Percentiles rank a stretch among this genome's conserved stretches.
phyloP scores from a whole-genome alignment of 2,797 vertebrate genomes.

The Hyperoplus lanceolatus region DNA sequence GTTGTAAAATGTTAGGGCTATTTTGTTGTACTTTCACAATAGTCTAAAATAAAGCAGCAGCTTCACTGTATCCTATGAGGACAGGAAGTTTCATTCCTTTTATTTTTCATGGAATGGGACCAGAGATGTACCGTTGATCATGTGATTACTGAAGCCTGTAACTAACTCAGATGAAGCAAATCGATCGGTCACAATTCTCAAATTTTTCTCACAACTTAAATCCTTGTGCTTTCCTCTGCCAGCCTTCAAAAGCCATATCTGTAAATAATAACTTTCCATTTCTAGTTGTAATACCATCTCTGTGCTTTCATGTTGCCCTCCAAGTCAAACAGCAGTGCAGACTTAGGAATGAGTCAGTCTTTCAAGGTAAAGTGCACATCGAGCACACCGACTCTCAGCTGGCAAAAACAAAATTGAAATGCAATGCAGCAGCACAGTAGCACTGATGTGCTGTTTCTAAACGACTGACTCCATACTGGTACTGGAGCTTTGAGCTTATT shows the following conservation, averaged over 20 bases:
- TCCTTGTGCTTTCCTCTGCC: not conserved
- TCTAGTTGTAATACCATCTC: constrained; percentile 29
- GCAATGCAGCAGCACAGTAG: constrained; percentile 46
- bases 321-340: constrained; percentile 38
- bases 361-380: constrained; percentile 42
- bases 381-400: constrained; percentile 38
- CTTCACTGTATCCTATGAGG: constrained; percentile 39
- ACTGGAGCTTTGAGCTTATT: constrained; percentile 31
- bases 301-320: constrained; percentile 16
- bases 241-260: constrained; percentile 18
- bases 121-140: not conserved
- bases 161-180: constrained; percentile 22
- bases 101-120: not conserved
- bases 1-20: constrained; percentile 71
- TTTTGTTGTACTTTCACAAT: constrained; percentile 78
- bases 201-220: not conserved
- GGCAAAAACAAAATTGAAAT: constrained; percentile 52
- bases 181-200: not conserved
- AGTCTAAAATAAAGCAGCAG: constrained; percentile 74
- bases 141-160: constrained; percentile 4
- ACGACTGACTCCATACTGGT: constrained; percentile 32
- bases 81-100: constrained; percentile 29
- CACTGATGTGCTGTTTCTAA: constrained; percentile 50
- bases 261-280: constrained; percentile 32
- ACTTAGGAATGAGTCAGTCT: constrained; percentile 52